phyloP scores from a whole-genome alignment of 2,888 invertebrate genomes.

The Megaustenia siamemsis region DNA sequence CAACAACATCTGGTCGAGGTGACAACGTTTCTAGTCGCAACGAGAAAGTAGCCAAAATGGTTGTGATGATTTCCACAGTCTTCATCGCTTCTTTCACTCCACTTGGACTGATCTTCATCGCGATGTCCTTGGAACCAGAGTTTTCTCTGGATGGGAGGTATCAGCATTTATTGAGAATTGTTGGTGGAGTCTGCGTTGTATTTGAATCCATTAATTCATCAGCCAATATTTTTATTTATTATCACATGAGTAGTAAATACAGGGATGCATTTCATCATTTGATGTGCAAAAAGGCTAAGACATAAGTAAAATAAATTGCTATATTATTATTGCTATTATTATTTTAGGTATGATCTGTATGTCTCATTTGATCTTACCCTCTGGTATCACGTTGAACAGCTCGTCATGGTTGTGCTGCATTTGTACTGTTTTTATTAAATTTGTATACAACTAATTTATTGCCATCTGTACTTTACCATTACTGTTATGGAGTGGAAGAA shows the following conservation, averaged over 20 bases:
- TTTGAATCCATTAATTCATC: neutral
- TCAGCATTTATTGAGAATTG: neutral
- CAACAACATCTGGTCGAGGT: neutral
- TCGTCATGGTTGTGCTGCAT: too few relatives aligned
- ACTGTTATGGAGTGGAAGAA: too few relatives aligned
- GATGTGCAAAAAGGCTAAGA: too few relatives aligned
- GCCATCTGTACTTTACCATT: too few relatives aligned
- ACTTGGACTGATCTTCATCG: neutral
- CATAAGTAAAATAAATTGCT: too few relatives aligned
- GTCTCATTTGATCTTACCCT: too few relatives aligned
- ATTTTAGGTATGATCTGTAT: too few relatives aligned
- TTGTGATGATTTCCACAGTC: slow-evolving; percentile 1
- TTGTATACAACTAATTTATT: too few relatives aligned
- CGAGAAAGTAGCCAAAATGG: slow-evolving; percentile 30
- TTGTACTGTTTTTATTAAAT: too few relatives aligned
- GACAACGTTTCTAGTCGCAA: neutral
- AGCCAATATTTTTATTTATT: slow-evolving; percentile 23
- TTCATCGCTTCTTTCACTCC: slow-evolving; percentile 31
- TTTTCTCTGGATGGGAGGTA: neutral
- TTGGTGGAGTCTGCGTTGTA: neutral
- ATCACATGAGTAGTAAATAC: slow-evolving; percentile 18
- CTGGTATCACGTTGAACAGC: too few relatives aligned
- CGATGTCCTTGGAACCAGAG: neutral
- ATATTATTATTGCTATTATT: too few relatives aligned
- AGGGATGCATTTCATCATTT: neutral